These are phyloP conservation scores for Chiroxiphia lanceolata DNA, from an alignment of 2,797 vertebrate species.

Conservation along the genomic window DNA sequence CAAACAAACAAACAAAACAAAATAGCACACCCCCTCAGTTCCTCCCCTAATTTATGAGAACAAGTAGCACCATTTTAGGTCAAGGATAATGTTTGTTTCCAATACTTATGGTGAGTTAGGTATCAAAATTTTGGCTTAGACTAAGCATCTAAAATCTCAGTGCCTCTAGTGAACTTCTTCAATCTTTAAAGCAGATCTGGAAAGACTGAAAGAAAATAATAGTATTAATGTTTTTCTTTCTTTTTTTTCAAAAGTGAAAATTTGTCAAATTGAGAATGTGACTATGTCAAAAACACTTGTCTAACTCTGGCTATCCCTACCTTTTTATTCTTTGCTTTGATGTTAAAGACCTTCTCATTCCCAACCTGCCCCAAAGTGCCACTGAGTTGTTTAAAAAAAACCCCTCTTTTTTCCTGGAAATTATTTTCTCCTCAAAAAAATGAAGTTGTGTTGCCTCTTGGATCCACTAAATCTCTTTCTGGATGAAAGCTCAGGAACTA, in stretches of 20 bases:
- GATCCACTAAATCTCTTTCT: neutral
- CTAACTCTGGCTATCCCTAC: neutral
- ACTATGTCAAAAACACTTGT: neutral
- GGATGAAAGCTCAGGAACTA: neutral
- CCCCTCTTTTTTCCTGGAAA: neutral
- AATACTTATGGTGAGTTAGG: neutral
- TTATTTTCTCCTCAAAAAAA: neutral
- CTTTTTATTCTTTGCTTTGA: neutral
- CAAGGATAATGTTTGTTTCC: neutral
- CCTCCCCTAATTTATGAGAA: neutral
- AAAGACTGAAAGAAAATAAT: neutral
- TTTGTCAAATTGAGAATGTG: neutral
- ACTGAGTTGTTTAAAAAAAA: neutral
- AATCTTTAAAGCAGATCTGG: neutral
- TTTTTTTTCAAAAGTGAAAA: neutral
- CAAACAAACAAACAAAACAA: conserved; percentile 38
- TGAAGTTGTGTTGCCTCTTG: neutral
- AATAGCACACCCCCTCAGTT: neutral
- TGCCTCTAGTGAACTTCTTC: neutral
- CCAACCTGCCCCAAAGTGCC: neutral
- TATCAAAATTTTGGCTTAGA: neutral
- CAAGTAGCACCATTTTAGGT: neutral
- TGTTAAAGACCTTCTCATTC: neutral
- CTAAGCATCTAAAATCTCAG: neutral
- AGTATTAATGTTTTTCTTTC: neutral